These are phyloP conservation scores for Pelochelys cantorii DNA, from an alignment of 2,797 vertebrate species.

Conservation along the genomic window DNA sequence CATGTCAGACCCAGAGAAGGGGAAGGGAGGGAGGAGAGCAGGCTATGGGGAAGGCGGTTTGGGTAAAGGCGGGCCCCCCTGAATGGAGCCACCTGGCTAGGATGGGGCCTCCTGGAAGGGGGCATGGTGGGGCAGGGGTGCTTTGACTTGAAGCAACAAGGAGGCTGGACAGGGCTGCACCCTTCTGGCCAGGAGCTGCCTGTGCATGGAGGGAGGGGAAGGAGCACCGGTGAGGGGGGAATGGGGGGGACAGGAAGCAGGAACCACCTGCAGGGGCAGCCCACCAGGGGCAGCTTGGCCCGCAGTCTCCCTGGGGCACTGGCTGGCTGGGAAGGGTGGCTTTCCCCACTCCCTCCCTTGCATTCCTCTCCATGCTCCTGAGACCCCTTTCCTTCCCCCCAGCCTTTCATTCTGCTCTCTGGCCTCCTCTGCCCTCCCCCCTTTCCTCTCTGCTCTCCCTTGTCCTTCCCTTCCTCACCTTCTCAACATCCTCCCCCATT, in stretches of 20 bases:
- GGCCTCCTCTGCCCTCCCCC: background rate
- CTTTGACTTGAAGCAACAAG: too few species aligned
- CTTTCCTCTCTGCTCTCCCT: background rate
- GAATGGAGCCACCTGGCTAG: too few species aligned
- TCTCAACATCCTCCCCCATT: background rate
- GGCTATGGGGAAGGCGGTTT: background rate
- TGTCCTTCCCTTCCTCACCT: background rate
- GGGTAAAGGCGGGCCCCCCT: background rate
- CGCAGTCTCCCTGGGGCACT: too few species aligned
- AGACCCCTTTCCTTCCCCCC: background rate
- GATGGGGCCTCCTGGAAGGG: too few species aligned
- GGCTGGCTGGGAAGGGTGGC: background rate
- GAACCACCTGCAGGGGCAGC: rapidly evolving
- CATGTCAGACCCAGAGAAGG: background rate
- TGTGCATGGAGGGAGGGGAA: too few species aligned
- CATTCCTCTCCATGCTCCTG: background rate
- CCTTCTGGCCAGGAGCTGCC: too few species aligned
- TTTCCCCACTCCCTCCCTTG: background rate
- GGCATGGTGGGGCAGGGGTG: too few species aligned
- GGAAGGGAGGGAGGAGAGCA: background rate
- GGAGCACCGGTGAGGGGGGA: background rate
- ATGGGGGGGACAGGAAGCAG: too few species aligned
- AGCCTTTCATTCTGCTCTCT: background rate
- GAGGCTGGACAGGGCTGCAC: too few species aligned
- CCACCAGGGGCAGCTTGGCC: background rate